Evolutionary conservation across 2,797 vertebrate genomes (phyloP).

Genomic region (Myotis planiceps): DNA sequence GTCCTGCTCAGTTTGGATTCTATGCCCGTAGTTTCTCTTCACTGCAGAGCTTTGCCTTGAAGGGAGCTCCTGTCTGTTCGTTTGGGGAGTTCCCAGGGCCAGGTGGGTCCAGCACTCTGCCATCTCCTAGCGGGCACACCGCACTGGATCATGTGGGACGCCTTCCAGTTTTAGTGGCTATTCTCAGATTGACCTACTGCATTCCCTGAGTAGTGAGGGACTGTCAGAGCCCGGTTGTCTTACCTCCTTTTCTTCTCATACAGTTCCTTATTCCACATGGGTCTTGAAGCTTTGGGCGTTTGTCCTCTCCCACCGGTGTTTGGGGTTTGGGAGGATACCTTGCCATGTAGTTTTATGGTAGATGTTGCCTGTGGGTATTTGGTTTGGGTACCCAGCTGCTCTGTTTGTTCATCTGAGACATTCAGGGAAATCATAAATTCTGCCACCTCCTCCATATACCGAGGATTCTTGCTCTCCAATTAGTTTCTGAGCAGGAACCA

Average conservation of each 20-base stretch:
- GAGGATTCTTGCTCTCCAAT: not conserved
- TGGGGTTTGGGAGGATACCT: not conserved
- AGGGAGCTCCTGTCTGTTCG: not conserved
- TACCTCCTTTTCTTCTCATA: not conserved
- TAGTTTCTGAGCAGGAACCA: not conserved
- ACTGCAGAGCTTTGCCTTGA: not conserved
- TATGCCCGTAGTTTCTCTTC: not conserved
- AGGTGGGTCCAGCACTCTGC: not conserved
- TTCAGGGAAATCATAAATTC: not conserved
- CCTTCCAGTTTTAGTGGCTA: not conserved
- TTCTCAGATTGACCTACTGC: not conserved
- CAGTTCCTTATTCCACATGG: not conserved
- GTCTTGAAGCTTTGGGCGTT: not conserved
- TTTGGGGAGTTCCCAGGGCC: not conserved
- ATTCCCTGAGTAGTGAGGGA: not conserved
- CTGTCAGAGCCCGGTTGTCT: not conserved
- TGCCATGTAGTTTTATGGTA: not conserved
- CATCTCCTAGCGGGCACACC: not conserved
- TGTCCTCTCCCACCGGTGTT: not conserved
- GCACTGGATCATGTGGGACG: not conserved
- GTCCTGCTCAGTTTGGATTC: not conserved
- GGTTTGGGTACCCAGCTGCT: not conserved
- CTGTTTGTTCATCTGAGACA: not conserved
- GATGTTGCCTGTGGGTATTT: not conserved
- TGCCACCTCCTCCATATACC: not conserved